These are phyloP conservation scores for Uromys caudimaculatus DNA, from an alignment of 2,797 vertebrate genomes.

Conservation along the genomic window DNA sequence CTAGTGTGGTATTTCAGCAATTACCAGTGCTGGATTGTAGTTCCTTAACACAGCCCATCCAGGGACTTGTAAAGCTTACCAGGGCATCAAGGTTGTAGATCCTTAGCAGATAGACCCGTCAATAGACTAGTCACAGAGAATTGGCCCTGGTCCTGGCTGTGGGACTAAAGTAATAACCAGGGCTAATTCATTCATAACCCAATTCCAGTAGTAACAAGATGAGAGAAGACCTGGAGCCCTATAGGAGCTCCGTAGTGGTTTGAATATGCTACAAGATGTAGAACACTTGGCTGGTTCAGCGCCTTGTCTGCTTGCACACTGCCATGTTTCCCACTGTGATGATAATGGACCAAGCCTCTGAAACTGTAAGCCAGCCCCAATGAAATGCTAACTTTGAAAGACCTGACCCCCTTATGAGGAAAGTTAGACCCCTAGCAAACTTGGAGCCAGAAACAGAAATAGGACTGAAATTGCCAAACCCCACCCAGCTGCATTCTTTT, in stretches of 20 bases:
- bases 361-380: neutral
- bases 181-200: neutral
- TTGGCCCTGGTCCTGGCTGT: neutral
- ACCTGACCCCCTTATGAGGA: no score
- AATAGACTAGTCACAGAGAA: neutral
- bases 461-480: no score
- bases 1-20: neutral
- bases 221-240: neutral
- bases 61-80: neutral
- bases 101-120: neutral
- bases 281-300: neutral
- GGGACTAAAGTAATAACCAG: neutral
- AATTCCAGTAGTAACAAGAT: neutral
- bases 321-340: neutral
- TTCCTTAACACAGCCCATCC: rapidly evolving
- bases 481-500: no score
- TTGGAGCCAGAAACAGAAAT: no score
- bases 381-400: neutral
- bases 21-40: neutral
- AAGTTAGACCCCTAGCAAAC: no score
- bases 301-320: no score
- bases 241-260: neutral
- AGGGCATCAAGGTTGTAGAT: neutral
- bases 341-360: neutral
- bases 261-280: neutral